Evolutionary conservation across 2,888 invertebrate genomes (phyloP), one percentile per base, ranked within the genome.

Genomic region (Drosophila testacea): DNA sequence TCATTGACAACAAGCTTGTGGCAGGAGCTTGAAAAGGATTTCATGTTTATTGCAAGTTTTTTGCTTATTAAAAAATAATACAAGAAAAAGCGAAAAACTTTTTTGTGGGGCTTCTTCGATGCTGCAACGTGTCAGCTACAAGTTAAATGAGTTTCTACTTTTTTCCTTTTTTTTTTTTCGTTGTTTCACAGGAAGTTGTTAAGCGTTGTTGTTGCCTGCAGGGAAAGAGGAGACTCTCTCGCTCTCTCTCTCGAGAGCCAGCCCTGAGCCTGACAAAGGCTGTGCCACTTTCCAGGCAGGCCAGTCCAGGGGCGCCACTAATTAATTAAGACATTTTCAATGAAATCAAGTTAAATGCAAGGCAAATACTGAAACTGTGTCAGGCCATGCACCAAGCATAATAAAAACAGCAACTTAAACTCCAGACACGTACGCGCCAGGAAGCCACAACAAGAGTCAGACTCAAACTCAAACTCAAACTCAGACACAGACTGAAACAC

Each of bases 251-350:
- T 55, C 34, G n/a, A 55, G 42, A 34, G n/a, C 42, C 56, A 46
- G 46, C 46, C 56, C 56, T 56, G 44, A 44, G 27, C 27, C 22
- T 34, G n/a, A 4, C 11, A 44, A 34, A 56, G 67, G 42, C 67
- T 80, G 89, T 85, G 85, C 85, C 85, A 86, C 78, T 86, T 86
- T 84, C 51, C 65, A 61, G 54, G 48, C 59, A 55, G 42, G 22
- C 41, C 44, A 55, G 60, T 41, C 28, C 48, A 56, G 57, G 77
- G 63, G 61, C 73, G 68, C 72, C 77, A 76, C 79, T 90, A 90
- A 90, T 91, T 90, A 90, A 91, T 90, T 90, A 91, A 91, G 89
- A 80, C 89, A 88, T 90, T 90, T 77, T 85, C 85, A 89, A 90
- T 91, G 87, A 87, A 87, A 91, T 90, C 90, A 77, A 82, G 71